phyloP scores from a whole-genome alignment of 2,797 vertebrate genomes.

The Melanotaenia maccullochi region DNA sequence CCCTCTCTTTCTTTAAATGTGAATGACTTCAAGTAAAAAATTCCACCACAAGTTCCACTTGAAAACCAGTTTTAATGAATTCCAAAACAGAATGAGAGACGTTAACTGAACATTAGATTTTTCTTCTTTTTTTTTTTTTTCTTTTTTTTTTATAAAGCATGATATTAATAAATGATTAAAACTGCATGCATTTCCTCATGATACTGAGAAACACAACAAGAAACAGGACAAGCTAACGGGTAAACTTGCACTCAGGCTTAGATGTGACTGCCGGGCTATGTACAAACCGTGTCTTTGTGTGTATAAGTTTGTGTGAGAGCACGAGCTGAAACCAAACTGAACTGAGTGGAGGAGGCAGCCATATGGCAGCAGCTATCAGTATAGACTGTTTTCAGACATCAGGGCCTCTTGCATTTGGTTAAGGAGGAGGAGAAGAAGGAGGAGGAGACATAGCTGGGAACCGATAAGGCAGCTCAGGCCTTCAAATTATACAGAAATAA shows the following conservation, averaged over 20 bases:
- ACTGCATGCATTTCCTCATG: not conserved
- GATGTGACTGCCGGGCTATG: not conserved
- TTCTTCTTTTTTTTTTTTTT: not conserved
- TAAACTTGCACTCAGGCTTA: not conserved
- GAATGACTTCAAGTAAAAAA: constrained; percentile 32
- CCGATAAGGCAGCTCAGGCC: constrained; percentile 48
- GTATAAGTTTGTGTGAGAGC: constrained; percentile 8
- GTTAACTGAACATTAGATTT: not conserved
- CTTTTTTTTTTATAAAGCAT: not conserved
- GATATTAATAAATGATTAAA: not conserved
- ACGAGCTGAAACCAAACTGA: constrained; percentile 21
- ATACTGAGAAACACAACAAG: not conserved
- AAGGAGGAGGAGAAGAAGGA: constrained; percentile 37
- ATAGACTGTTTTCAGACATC: constrained; percentile 46
- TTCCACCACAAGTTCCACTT: constrained; percentile 45
- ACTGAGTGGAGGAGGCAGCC: constrained; percentile 33
- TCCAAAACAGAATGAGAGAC: constrained; percentile 4
- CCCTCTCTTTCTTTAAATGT: constrained; percentile 1
- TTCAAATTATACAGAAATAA: constrained; percentile 64
- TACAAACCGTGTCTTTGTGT: not conserved
- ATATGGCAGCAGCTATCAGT: constrained; percentile 41
- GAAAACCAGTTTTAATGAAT: constrained; percentile 17
- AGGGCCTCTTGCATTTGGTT: constrained; percentile 43
- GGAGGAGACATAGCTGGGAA: constrained; percentile 53
- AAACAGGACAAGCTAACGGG: constrained; percentile 1